Evolutionary conservation across 92 coral and sea anemone species (phyloP).

Genomic region (Scolanthus callimorphus): DNA sequence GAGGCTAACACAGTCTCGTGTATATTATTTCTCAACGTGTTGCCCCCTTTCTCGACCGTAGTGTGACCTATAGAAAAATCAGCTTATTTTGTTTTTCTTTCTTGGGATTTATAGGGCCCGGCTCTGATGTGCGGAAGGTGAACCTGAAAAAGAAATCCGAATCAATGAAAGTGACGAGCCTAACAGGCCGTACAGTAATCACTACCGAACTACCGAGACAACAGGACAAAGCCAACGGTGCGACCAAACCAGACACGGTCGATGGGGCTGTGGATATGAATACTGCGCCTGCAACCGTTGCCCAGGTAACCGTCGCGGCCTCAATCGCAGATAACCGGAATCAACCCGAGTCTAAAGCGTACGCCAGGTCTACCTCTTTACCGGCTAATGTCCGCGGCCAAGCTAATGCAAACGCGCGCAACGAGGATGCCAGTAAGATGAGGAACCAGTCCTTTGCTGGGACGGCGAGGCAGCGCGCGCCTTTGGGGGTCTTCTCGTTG

Average conservation of each 20-base stretch:
- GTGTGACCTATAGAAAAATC: too few species aligned
- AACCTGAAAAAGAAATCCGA: slow-evolving; percentile 76
- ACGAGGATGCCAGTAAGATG: slow-evolving; percentile 32
- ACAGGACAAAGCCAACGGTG: slow-evolving; percentile 47
- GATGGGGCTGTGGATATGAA: not conserved
- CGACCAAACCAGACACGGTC: slow-evolving; percentile 1
- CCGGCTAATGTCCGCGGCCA: slow-evolving; percentile 54
- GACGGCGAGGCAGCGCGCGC: slow-evolving; percentile 30
- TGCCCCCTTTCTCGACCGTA: too few species aligned
- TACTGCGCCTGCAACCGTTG: slow-evolving; percentile 2
- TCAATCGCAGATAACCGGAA: not conserved
- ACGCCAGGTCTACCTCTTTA: slow-evolving; percentile 53
- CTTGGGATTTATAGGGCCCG: too few species aligned
- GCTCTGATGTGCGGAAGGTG: slow-evolving; percentile 59
- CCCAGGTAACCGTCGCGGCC: not conserved
- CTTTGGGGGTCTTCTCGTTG: slow-evolving; percentile 44
- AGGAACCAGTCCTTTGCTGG: slow-evolving; percentile 67
- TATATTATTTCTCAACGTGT: too few species aligned
- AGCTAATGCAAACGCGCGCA: slow-evolving; percentile 8
- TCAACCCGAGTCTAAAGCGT: not conserved
- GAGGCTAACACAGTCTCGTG: too few species aligned
- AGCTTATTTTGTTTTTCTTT: too few species aligned
- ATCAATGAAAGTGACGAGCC: slow-evolving; percentile 92
- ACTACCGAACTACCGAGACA: slow-evolving; percentile 74
- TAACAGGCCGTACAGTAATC: slow-evolving; percentile 79